Evolutionary conservation across 2,797 vertebrate species (phyloP).

Genomic region (Sparus aurata): DNA sequence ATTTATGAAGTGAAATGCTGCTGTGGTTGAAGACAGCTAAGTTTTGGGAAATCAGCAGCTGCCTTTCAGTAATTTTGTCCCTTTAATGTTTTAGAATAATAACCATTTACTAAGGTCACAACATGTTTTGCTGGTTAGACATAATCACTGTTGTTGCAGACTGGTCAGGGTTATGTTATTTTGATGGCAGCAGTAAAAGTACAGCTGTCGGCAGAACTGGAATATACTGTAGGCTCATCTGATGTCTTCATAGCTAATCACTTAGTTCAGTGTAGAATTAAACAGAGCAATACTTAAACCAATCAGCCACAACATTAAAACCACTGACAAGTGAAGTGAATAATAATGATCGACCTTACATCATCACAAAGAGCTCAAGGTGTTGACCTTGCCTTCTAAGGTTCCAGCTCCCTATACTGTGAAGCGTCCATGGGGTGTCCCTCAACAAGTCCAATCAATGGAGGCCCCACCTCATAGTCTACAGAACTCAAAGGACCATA

Average conservation of each 20-base stretch:
- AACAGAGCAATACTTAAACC: neutral
- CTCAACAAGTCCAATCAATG: no score
- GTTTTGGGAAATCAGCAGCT: neutral
- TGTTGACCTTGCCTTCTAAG: no score
- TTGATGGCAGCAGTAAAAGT: neutral
- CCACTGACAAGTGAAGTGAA: no score
- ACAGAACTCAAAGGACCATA: no score
- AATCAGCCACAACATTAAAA: no score
- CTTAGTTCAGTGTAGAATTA: no score
- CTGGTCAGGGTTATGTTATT: neutral
- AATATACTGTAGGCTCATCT: neutral
- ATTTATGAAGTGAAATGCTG: neutral
- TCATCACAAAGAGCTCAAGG: no score
- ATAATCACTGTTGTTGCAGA: neutral
- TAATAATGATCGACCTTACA: no score
- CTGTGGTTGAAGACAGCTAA: neutral
- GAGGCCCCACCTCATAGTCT: no score
- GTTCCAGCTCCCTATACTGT: no score
- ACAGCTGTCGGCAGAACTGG: neutral
- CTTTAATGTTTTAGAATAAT: neutral
- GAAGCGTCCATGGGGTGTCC: no score
- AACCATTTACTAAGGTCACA: neutral
- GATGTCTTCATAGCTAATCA: neutral
- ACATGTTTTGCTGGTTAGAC: neutral
- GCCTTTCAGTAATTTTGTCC: neutral